Conservation (phyloP, 2,888 invertebrate species). For the Silvanus unidentatus region DNA sequence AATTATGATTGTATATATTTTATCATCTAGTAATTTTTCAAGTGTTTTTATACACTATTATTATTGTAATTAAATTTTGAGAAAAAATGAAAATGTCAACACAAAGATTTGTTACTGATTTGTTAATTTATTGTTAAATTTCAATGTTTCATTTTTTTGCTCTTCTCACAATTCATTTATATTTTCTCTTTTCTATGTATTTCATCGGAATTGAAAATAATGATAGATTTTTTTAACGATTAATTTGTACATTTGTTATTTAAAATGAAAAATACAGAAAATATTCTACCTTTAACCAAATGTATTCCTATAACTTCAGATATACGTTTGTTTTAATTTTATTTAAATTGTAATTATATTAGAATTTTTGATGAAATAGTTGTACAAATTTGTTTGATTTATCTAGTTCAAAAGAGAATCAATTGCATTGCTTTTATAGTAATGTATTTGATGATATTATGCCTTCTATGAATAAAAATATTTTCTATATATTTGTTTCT, state of each 20-base stretch:
- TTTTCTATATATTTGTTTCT: constrained; percentile 34
- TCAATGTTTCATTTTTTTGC: no score
- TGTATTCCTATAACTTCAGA: not conserved
- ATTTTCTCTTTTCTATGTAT: constrained; percentile 6
- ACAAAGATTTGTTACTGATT: constrained; percentile 20
- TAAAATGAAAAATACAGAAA: not conserved
- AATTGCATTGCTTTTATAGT: constrained; percentile 28
- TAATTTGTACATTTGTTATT: constrained; percentile 15
- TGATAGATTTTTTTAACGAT: constrained; percentile 9
- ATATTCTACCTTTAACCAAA: not conserved
- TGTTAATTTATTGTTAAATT: constrained; percentile 20
- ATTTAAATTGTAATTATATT: constrained; percentile 15
- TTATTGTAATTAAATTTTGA: no score
- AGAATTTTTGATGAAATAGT: constrained; percentile 27
- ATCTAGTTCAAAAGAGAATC: constrained; percentile 26
- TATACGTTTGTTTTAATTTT: constrained; percentile 20
- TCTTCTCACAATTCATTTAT: no score
- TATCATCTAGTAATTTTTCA: constrained; percentile 16
- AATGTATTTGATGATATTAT: constrained; percentile 38
- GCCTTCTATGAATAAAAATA: constrained; percentile 42
- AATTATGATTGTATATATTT: constrained; percentile 27
- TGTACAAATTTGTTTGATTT: constrained; percentile 32
- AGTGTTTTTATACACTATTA: no score
- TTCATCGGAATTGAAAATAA: constrained; percentile 9
- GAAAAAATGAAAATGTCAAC: constrained; percentile 15